Conservation (phyloP, 2,113 vertebrate species). For the Poeciliopsis occidentalis region DNA sequence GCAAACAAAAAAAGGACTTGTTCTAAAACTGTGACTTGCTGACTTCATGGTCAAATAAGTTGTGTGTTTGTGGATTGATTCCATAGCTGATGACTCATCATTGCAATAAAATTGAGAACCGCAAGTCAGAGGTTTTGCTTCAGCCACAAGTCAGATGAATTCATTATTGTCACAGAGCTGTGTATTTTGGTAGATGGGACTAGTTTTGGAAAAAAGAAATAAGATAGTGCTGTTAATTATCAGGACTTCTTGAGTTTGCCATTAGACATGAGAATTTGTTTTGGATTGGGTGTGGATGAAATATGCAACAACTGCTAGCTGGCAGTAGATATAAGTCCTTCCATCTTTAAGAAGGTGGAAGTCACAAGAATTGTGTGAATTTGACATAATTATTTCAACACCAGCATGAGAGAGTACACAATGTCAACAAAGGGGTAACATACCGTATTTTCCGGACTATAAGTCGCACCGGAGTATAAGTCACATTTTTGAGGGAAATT, state of each 20-base stretch:
- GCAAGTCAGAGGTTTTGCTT: constrained; percentile 52
- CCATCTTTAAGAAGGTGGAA: too few relatives aligned
- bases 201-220: constrained; percentile 1
- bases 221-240: background rate
- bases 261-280: too few relatives aligned
- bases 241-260: background rate
- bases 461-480: too few relatives aligned
- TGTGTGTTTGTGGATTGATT: background rate
- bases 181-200: constrained; percentile 31
- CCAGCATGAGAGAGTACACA: background rate
- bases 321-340: background rate
- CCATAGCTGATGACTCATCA: constrained; percentile 15
- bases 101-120: constrained; percentile 25
- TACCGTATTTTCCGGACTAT: too few relatives aligned
- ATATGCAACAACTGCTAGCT: background rate
- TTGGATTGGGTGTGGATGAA: too few relatives aligned
- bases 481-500: too few relatives aligned
- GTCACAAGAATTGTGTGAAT: background rate
- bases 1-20: background rate
- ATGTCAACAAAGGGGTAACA: background rate
- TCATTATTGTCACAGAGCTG: constrained; percentile 4
- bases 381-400: background rate
- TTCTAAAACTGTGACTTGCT: background rate
- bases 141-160: constrained; percentile 1
- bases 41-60: constrained; percentile 9